Base-by-base conservation (phyloP, 2,888 invertebrate species). In the Prostheceraeus crozeri region DNA sequence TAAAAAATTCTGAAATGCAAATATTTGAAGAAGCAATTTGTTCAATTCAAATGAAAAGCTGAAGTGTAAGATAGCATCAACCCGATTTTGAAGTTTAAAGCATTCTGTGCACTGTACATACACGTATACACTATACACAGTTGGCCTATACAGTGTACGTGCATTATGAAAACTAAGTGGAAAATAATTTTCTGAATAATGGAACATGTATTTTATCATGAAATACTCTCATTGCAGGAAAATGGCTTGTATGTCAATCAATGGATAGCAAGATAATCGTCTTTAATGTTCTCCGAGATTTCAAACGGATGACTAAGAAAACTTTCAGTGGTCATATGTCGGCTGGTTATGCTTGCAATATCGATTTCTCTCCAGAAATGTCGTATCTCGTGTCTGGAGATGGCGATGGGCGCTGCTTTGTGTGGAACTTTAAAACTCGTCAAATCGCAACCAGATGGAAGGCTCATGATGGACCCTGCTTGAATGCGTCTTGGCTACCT, bases 371-470 rank as follows among this genome's bases (percentile, higher is more conserved):
- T 27, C 65, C 65, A 10, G 65, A 65, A 45, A 64, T 59, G 60
- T 55, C 52, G 70, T 96, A 96, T 75, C 80, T 99, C 35, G 85
- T 91, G 56, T 94, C 93, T 0, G 98, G 98, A 1, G 98, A 99
- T 77, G 96, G 96, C 0, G 98, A 98, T 79, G 98, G 98, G 8
- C 94, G 94, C 77, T 85, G 91, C 69, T 96, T 90, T 77, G 84
- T 98, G 45, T 99, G 98, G 98, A 96, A 98, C 74, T 99, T 96
- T 96, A 96, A 96, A 76, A 91, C 94, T 0, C 96, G 96, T 64
- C 93, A 94, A 78, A 80, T 98, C 63, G 91, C 89, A 78, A 91
- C 89, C 76, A 94, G 93, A 74, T 96, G 98, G 89, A 94, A 96
- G 77, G 98, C 98, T 0, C 98, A 99, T 74, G 94, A 98, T 67